Percentiles rank a stretch among this genome's conserved stretches.
Evolutionary conservation across 2,113 vertebrate genomes (phyloP).

Genomic region (Micromys minutus): DNA sequence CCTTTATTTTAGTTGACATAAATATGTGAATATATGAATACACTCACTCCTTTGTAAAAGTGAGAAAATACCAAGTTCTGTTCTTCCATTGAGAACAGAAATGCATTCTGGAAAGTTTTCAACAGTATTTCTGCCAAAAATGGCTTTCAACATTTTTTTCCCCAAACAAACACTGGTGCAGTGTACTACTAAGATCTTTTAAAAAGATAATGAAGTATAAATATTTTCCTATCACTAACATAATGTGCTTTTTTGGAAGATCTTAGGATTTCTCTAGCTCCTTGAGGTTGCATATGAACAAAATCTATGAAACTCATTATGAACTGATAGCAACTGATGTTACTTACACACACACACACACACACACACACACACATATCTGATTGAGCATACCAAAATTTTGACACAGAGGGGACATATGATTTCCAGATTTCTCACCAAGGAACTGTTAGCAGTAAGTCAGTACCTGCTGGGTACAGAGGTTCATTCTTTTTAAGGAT

Average conservation of each 20-base stretch:
- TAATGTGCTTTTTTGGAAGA: conserved; percentile 46
- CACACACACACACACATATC: too few relatives aligned
- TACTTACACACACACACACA: background rate
- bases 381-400: background rate
- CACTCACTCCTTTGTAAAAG: conserved; percentile 47
- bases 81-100: conserved; percentile 75
- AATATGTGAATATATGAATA: conserved; percentile 62
- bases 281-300: background rate
- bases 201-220: conserved; percentile 61
- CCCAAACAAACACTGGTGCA: conserved; percentile 69
- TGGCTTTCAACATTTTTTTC: conserved; percentile 69
- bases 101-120: conserved; percentile 70
- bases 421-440: background rate
- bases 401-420: background rate
- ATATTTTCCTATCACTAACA: conserved; percentile 62
- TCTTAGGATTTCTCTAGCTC: conserved; percentile 36
- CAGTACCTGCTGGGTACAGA: background rate
- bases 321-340: background rate
- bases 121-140: conserved; percentile 67
- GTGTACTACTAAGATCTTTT: conserved; percentile 61
- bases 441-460: background rate
- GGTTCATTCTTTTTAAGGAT: background rate
- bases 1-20: conserved; percentile 64
- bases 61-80: conserved; percentile 62
- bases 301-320: background rate